phyloP scores from a whole-genome alignment of 2,797 vertebrate species.

The Myoxocephalus aenaeus region DNA sequence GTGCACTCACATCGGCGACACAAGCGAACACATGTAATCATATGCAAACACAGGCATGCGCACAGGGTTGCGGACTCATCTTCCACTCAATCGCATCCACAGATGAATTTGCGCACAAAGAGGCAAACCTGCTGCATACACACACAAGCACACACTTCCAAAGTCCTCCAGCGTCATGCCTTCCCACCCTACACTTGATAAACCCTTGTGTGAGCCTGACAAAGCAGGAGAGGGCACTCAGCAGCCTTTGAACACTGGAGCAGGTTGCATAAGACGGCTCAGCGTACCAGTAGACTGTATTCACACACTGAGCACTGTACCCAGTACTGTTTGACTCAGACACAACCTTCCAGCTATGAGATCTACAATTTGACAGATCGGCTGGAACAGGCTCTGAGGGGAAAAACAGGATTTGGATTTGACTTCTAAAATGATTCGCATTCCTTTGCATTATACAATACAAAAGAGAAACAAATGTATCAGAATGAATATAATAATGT shows the following conservation, averaged over 20 bases:
- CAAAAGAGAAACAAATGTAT: conserved; percentile 26
- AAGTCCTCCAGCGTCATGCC: conserved; percentile 63
- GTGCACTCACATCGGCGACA: conserved; percentile 27
- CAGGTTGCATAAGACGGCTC: conserved; percentile 66
- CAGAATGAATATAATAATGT: not conserved
- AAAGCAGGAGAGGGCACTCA: conserved; percentile 78
- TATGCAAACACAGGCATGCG: conserved; percentile 49
- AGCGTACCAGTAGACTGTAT: conserved; percentile 43
- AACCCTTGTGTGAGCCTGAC: conserved; percentile 76
- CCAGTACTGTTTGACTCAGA: not conserved
- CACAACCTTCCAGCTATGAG: not conserved
- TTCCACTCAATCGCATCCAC: conserved; percentile 7
- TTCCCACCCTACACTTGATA: conserved; percentile 71
- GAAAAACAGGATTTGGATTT: conserved; percentile 1
- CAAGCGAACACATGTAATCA: conserved; percentile 54
- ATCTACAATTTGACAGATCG: not conserved
- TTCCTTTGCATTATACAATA: not conserved
- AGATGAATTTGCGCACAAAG: conserved; percentile 8
- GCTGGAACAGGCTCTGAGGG: not conserved
- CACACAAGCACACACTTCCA: conserved; percentile 54
- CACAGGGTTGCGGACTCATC: conserved; percentile 26
- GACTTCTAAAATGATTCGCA: not conserved
- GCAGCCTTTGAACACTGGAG: conserved; percentile 75
- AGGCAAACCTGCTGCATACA: conserved; percentile 33
- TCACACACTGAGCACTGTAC: conserved; percentile 42